These are phyloP conservation scores for Andricus curvator DNA, from an alignment of 2,888 invertebrate species.

Conservation along the genomic window DNA sequence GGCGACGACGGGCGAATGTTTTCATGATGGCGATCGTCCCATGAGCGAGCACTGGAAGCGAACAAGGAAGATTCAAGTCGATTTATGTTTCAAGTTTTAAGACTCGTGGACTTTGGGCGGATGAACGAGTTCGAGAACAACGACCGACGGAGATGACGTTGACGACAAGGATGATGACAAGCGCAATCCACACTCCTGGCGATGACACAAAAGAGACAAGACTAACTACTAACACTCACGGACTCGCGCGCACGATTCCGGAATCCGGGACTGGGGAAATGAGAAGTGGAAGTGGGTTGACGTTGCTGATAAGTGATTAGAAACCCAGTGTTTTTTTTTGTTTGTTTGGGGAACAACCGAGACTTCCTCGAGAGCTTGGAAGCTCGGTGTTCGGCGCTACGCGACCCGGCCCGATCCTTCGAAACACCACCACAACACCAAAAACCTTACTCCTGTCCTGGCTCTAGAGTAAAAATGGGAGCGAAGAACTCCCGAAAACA, in stretches of 20 bases:
- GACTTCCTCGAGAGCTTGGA: background rate
- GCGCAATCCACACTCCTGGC: constrained; percentile 28
- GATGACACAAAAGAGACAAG: background rate
- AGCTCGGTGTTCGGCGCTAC: constrained; percentile 16
- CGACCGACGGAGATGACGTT: constrained; percentile 9
- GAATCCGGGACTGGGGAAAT: background rate
- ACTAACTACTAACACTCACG: background rate
- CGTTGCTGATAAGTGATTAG: constrained; percentile 2
- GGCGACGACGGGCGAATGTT: constrained; percentile 44
- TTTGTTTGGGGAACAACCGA: background rate
- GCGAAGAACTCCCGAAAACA: constrained; percentile 20
- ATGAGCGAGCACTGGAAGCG: background rate
- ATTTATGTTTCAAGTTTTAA: background rate
- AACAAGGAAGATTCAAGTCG: background rate
- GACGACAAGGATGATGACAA: constrained; percentile 6
- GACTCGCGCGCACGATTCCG: constrained; percentile 1
- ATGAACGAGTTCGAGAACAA: constrained; percentile 38
- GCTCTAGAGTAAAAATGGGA: constrained; percentile 10
- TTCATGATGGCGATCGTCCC: constrained; percentile 50
- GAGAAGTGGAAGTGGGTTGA: constrained; percentile 1
- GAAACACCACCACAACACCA: constrained; percentile 5
- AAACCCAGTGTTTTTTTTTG: background rate
- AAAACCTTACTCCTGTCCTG: background rate
- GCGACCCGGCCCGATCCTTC: constrained; percentile 18
- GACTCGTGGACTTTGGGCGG: constrained; percentile 45